A percentile compares a stretch with the other conserved stretches of the same genome.
phyloP scores from a whole-genome alignment of 2,888 invertebrate species.

The Agonopterix alstromeriana region DNA sequence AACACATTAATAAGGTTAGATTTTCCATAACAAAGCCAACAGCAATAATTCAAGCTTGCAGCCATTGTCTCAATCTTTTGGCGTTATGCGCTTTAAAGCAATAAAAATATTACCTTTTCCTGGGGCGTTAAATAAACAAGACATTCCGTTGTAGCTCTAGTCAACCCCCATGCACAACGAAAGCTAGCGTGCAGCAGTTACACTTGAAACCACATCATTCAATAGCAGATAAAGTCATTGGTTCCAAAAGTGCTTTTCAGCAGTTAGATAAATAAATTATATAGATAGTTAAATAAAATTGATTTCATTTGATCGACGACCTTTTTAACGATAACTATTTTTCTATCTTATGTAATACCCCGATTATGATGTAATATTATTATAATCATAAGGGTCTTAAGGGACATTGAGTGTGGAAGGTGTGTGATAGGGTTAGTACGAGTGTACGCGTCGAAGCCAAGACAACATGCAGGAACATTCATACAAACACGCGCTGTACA shows the following conservation, averaged over 20 bases:
- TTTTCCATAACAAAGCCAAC: slow-evolving; percentile 72
- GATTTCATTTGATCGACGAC: slow-evolving; percentile 10
- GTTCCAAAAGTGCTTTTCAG: slow-evolving; percentile 52
- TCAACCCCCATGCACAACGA: slow-evolving; percentile 75
- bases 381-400: slow-evolving; percentile 10
- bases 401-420: slow-evolving; percentile 37
- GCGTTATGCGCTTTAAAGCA: slow-evolving; percentile 64
- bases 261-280: slow-evolving; percentile 20
- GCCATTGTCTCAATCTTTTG: slow-evolving; percentile 50
- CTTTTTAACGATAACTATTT: not conserved
- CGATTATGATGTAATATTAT: not conserved
- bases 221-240: slow-evolving; percentile 43
- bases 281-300: slow-evolving; percentile 20
- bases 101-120: slow-evolving; percentile 67
- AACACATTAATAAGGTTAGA: slow-evolving; percentile 78
- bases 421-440: slow-evolving; percentile 48
- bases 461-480: slow-evolving; percentile 72
- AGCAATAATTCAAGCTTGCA: slow-evolving; percentile 68
- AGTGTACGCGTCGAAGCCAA: slow-evolving; percentile 69
- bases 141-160: slow-evolving; percentile 70
- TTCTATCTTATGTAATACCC: not conserved
- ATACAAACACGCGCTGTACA: slow-evolving; percentile 60
- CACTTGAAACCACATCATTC: slow-evolving; percentile 66
- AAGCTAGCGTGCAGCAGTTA: slow-evolving; percentile 75
- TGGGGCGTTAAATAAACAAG: slow-evolving; percentile 48